Percentiles rank a stretch among this genome's conserved stretches.
phyloP scores from a whole-genome alignment of 2,888 invertebrate genomes.

The Drosophila mettleri region DNA sequence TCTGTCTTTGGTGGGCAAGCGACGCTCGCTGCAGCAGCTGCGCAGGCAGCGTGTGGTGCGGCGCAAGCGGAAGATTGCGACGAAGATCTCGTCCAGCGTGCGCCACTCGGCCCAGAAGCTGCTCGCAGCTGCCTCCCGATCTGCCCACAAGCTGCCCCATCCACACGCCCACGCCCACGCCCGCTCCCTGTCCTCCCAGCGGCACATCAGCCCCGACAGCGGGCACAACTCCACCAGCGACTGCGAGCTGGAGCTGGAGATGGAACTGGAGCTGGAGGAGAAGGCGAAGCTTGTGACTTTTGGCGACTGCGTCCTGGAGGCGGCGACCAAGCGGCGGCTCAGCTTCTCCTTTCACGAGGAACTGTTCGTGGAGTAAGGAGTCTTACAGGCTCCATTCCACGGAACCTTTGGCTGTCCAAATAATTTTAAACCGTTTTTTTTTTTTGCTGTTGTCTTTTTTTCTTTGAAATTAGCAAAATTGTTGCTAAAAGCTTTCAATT shows the following conservation, averaged over 20 bases:
- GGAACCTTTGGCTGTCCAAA: slow-evolving; percentile 45
- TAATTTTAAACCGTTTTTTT: slow-evolving; percentile 8
- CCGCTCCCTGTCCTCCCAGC: slow-evolving; percentile 17
- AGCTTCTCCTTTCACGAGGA: slow-evolving; percentile 87
- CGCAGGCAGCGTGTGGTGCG: slow-evolving; percentile 82
- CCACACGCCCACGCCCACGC: slow-evolving; percentile 16
- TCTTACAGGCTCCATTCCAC: background rate
- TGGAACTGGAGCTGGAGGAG: slow-evolving; percentile 44
- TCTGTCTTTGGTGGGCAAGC: slow-evolving; percentile 17
- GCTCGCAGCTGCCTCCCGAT: slow-evolving; percentile 55
- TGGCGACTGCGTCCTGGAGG: slow-evolving; percentile 41
- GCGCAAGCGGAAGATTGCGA: slow-evolving; percentile 78
- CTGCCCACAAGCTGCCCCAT: slow-evolving; percentile 21
- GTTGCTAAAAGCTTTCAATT: slow-evolving; percentile 44
- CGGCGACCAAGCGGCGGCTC: slow-evolving; percentile 76
- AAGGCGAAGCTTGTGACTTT: slow-evolving; percentile 36
- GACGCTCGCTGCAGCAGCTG: slow-evolving; percentile 66
- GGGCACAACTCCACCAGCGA: slow-evolving; percentile 83
- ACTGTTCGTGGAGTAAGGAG: slow-evolving; percentile 75
- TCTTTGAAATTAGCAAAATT: slow-evolving; percentile 27
- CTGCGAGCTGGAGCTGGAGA: slow-evolving; percentile 57
- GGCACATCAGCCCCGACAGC: slow-evolving; percentile 83
- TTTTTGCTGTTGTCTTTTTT: slow-evolving; percentile 26
- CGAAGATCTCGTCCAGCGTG: slow-evolving; percentile 70
- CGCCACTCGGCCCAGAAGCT: slow-evolving; percentile 79